Conservation (phyloP, 1,140 invertebrate genomes). For the Leptestheria dahalacensis region DNA sequence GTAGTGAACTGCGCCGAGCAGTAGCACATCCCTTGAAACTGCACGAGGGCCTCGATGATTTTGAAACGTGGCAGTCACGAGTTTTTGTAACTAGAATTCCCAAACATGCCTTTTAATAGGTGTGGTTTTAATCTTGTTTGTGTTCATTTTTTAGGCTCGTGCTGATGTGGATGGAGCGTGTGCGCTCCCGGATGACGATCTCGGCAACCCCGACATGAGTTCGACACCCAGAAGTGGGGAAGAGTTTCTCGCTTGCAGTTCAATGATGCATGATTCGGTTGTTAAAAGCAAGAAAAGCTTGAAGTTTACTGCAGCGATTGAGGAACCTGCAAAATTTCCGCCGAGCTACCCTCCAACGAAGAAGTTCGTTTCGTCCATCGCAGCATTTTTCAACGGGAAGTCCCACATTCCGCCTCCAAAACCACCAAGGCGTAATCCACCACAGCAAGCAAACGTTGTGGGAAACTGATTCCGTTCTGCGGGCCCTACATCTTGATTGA, state of each 20-base stretch:
- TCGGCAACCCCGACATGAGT: neutral
- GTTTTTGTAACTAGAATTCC: neutral
- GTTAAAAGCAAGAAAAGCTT: neutral
- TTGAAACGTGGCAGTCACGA: conserved; percentile 4
- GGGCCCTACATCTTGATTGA: too few species aligned
- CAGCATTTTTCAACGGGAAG: conserved; percentile 1
- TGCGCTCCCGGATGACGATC: neutral
- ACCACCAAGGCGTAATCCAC: too few species aligned
- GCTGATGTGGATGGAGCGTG: neutral
- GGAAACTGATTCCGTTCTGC: too few species aligned
- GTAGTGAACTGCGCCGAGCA: conserved; percentile 5
- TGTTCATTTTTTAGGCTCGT: neutral
- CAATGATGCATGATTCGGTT: neutral
- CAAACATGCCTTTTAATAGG: neutral
- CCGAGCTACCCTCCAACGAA: neutral
- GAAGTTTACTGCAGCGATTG: neutral
- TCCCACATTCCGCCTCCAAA: neutral
- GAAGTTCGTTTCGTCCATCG: neutral
- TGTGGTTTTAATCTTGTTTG: neutral
- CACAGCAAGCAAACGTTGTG: too few species aligned
- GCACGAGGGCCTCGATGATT: neutral
- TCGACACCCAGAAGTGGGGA: neutral
- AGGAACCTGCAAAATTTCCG: neutral
- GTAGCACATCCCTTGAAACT: conserved; percentile 10
- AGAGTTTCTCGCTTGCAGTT: conserved; percentile 6